Conservation (phyloP, 2,797 vertebrate genomes). For the Sebastes iracundus region DNA sequence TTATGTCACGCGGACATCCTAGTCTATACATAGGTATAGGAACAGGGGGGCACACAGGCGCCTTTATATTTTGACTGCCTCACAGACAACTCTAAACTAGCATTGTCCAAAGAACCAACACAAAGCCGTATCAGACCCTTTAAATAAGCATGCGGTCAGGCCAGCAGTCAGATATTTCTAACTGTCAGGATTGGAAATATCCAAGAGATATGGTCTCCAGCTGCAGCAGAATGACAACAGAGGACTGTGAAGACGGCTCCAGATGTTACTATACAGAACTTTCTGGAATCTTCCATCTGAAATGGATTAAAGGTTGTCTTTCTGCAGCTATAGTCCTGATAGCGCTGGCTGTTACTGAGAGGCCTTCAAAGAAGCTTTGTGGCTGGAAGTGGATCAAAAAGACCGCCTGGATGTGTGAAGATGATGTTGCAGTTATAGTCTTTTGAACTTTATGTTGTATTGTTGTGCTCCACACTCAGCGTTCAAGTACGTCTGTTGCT, state of each 20-base stretch:
- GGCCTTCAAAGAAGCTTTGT: conserved; percentile 33
- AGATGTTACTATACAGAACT: conserved; percentile 62
- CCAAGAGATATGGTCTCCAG: conserved; percentile 57
- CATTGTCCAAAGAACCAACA: conserved; percentile 60
- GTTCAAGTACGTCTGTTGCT: neutral
- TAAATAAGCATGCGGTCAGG: conserved; percentile 46
- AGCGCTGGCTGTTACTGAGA: conserved; percentile 36
- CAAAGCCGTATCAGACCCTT: conserved; percentile 46
- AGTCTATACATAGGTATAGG: conserved; percentile 55
- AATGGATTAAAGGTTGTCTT: conserved; percentile 56
- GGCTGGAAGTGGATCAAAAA: conserved; percentile 48
- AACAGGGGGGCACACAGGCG: conserved; percentile 36
- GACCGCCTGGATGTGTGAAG: neutral
- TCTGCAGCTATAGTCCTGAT: conserved; percentile 42
- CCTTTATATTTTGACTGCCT: conserved; percentile 68
- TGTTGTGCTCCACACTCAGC: neutral
- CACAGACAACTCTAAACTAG: conserved; percentile 47
- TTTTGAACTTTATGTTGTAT: conserved; percentile 20
- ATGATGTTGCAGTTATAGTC: conserved; percentile 7
- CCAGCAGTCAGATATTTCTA: conserved; percentile 49
- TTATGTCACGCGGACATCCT: conserved; percentile 28
- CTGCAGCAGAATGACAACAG: conserved; percentile 62
- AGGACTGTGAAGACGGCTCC: conserved; percentile 47
- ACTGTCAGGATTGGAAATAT: conserved; percentile 53
- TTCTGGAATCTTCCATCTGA: conserved; percentile 60